phyloP scores from a whole-genome alignment of 2,888 invertebrate genomes.

The Cheilosia urbana region DNA sequence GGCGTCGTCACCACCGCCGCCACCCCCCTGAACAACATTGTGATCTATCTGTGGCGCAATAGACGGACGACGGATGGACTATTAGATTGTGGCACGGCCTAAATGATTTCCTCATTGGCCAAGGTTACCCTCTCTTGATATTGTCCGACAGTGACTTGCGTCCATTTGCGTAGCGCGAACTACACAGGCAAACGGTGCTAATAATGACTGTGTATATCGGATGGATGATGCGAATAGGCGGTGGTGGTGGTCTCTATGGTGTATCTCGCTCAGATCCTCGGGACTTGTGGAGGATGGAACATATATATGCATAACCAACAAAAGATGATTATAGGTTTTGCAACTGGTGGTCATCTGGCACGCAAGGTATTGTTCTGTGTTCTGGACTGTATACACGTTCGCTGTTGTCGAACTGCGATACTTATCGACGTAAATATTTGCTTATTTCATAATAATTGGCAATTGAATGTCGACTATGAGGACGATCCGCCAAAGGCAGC shows the following conservation, averaged over 20 bases:
- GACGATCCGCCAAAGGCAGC: conserved; percentile 29
- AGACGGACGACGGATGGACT: conserved; percentile 51
- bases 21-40: conserved; percentile 43
- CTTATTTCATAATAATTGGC: conserved; percentile 76
- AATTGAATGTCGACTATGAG: conserved; percentile 70
- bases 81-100: conserved; percentile 57
- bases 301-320: conserved; percentile 31
- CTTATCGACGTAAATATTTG: conserved; percentile 75
- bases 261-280: conserved; percentile 35
- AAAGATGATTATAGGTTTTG: conserved; percentile 74
- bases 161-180: conserved; percentile 72
- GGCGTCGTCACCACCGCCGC: conserved; percentile 37
- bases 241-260: conserved; percentile 66
- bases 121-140: conserved; percentile 59
- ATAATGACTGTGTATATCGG: conserved; percentile 53
- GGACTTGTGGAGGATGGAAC: conserved; percentile 42
- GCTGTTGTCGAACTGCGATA: conserved; percentile 63
- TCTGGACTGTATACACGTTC: conserved; percentile 11
- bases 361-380: conserved; percentile 70
- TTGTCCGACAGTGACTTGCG: conserved; percentile 40
- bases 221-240: conserved; percentile 27
- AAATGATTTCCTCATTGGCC: conserved; percentile 75
- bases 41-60: conserved; percentile 55
- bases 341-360: conserved; percentile 74
- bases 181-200: conserved; percentile 65